phyloP scores from a whole-genome alignment of 2,113 vertebrate species.

The Lates calcarifer region DNA sequence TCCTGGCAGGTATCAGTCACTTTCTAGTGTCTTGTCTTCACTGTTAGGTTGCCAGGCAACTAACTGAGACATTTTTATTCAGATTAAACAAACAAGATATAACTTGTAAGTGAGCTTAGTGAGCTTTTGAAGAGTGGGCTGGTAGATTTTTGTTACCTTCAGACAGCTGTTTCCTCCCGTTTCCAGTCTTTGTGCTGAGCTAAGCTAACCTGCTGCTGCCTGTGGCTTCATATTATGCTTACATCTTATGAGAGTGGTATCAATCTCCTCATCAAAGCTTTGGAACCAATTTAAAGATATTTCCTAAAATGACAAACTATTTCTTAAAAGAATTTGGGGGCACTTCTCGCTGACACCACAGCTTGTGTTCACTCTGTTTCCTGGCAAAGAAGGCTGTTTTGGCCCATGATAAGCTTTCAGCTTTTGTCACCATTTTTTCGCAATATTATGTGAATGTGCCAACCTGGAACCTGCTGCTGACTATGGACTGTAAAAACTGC shows the following conservation, averaged over 20 bases:
- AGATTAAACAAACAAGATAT: too few species aligned
- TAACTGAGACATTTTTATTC: too few species aligned
- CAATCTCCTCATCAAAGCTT: background rate
- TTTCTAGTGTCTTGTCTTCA: background rate
- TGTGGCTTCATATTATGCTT: background rate
- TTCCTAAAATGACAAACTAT: background rate
- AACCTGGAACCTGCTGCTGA: background rate
- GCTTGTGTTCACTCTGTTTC: background rate
- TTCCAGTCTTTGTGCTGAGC: too few species aligned
- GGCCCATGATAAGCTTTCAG: background rate
- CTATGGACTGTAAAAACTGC: background rate
- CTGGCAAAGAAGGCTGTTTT: background rate
- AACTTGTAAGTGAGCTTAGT: too few species aligned
- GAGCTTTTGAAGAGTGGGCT: too few species aligned
- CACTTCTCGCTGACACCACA: too few species aligned
- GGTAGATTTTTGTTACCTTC: too few species aligned
- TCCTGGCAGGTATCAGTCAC: background rate
- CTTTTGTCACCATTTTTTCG: background rate
- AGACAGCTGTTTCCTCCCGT: too few species aligned
- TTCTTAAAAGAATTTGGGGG: background rate
- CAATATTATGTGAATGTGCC: background rate
- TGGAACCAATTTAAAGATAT: background rate
- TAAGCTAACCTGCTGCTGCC: background rate
- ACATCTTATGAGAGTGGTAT: background rate
- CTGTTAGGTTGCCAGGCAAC: too few species aligned